Evolutionary conservation across 2,888 invertebrate species (phyloP), one percentile per base, ranked within the genome.

Genomic region (Chalcosyrphus nemorum): DNA sequence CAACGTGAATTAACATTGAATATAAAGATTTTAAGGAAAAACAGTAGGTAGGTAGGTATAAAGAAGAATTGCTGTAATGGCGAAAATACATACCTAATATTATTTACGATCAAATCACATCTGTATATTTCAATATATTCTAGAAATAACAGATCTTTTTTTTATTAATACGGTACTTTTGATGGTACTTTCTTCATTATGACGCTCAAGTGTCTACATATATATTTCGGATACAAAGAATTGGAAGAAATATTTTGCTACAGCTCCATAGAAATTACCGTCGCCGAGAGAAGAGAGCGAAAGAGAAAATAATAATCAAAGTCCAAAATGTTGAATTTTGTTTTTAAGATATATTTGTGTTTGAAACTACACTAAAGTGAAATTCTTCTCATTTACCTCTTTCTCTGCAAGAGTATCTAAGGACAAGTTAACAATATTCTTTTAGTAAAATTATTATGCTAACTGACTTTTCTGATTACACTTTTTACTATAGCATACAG

Each of bases 1-100:
- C 65, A 47, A 65, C n/a, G 65, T 41, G 54, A 54, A 63, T 72
- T 72, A 43, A 71, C 59, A 59, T 52, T 41, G 27, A 54, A 29
- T 29, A 47, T 54, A 19, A 65, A 45, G 17, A 56, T 47, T 47
- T 63, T 24, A 27, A 15, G 35, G 41, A 72, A 61, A 61, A 50
- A 35, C n/a, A n/a, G n/a, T n/a, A n/a, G n/a, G n/a, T n/a, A n/a
- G n/a, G n/a, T n/a, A n/a, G n/a, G n/a, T n/a, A n/a, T n/a, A 21
- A 9, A 19, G 17, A 43, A 9, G 17, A 17, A 17, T 43, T 17
- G 17, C 15, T 43, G 15, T 17, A 43, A 43, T 61, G 43, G 6
- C 61, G 6, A 61, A 56, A 61, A 45, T 61, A 29, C 61, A 27
- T 45, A 61, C 6, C 19, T 9, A 19, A 9, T 45, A 45, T 43